Evolutionary conservation across 2,888 invertebrate species (phyloP).

Genomic region (Spisula solida): DNA sequence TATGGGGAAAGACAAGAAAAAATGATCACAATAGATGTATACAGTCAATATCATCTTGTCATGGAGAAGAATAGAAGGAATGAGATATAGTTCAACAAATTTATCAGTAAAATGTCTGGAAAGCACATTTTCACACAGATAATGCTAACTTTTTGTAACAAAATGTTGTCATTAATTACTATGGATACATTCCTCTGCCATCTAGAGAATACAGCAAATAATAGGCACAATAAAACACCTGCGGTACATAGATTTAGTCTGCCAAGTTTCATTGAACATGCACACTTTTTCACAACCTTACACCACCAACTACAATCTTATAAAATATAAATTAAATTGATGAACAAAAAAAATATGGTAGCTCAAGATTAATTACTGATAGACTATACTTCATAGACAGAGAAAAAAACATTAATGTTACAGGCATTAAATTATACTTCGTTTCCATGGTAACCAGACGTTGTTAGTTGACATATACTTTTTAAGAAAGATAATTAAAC

Average conservation of each 20-base stretch:
- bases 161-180: constrained; percentile 24
- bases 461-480: neutral
- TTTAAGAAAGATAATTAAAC: neutral
- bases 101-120: constrained; percentile 4
- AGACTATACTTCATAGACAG: neutral
- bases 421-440: neutral
- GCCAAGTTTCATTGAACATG: neutral
- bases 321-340: neutral
- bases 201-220: neutral
- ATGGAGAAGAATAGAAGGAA: neutral
- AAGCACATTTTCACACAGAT: constrained; percentile 18
- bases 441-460: constrained; percentile 22
- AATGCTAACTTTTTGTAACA: neutral
- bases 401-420: neutral
- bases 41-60: neutral
- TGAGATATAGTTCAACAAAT: constrained; percentile 23
- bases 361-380: neutral
- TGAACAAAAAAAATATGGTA: neutral
- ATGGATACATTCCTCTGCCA: neutral
- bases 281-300: neutral
- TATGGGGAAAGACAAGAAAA: constrained; percentile 7
- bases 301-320: neutral
- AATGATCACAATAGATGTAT: neutral
- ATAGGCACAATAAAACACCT: constrained; percentile 5
- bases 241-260: neutral